Base-by-base conservation (phyloP, 2,888 invertebrate genomes). In the Drosophila infuscata region DNA sequence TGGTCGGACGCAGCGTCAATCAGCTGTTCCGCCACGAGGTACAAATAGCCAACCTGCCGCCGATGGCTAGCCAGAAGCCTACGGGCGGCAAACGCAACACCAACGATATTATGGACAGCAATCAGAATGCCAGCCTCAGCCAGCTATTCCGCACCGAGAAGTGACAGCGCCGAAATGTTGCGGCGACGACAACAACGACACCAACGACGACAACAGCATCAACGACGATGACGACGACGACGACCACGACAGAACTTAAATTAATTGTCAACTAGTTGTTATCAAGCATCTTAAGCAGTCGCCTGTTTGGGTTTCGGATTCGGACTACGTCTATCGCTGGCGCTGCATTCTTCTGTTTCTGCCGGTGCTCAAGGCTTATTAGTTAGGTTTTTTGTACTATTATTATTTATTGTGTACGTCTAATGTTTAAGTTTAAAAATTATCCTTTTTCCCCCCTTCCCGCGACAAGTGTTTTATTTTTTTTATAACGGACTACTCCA, bases 1-100 rank as follows among this genome's bases (percentile, higher is more conserved):
- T 98, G 70, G 96, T 97, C 87, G 97, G 97, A 0, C 95, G 96
- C 85, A 98, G 96, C 94, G 95, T 98, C 33, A 97, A 97, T 33
- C 97, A 98, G 92, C 94, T 97, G 74, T 98, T 98, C 93, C 96
- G 96, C 82, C 97, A 97, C 89, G 97, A 98, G 92, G 96, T 97
- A 15, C 96, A 96, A 93, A 98, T 98, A 82, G 95, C 96, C 76
- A 96, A 97, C 93, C 94, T 98, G 91, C 98, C 98, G 0, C 95
- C 95, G 17, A 95, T 97, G 91, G 20, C 41, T 89, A 89, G 72
- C 79, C 90, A 89, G 56, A 70, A 79, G 46, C 25, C 53, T 6
- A 74, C 29, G 25, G 73, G 48, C 67, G 73, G 49, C 71, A 69
- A 65, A 56, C 56, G 56, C 75, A 46, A 77, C 81, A 56, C 59